These are phyloP conservation scores for Epinotia demarniana DNA, from an alignment of 2,888 invertebrate genomes.

Conservation along the genomic window DNA sequence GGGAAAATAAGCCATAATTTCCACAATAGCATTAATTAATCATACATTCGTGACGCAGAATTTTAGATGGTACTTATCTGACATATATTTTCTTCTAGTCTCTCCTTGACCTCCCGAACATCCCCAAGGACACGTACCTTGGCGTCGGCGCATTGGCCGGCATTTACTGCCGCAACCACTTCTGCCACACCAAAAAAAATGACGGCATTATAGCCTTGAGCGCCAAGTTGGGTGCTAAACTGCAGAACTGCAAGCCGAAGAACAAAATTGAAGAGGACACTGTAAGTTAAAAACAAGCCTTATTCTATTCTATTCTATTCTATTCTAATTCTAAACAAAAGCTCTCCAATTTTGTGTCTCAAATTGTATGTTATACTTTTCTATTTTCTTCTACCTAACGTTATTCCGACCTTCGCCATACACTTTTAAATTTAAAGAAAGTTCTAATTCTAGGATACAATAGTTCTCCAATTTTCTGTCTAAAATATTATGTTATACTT, in stretches of 20 bases:
- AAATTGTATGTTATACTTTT: too few species aligned
- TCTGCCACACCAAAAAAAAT: slow-evolving; percentile 78
- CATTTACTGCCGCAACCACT: slow-evolving; percentile 88
- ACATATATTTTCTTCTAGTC: slow-evolving; percentile 61
- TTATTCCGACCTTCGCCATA: too few species aligned
- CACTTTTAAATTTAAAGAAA: neutral
- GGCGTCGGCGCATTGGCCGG: slow-evolving; percentile 90
- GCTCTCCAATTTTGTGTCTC: too few species aligned
- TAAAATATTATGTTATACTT: too few species aligned
- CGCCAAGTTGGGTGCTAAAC: slow-evolving; percentile 86
- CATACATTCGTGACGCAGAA: too few species aligned
- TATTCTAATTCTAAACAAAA: too few species aligned
- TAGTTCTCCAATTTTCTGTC: too few species aligned
- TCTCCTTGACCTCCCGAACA: slow-evolving; percentile 84
- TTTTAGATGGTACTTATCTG: neutral
- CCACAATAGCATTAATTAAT: too few species aligned
- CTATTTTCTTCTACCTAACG: too few species aligned
- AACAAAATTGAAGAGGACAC: slow-evolving; percentile 88
- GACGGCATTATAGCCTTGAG: slow-evolving; percentile 86
- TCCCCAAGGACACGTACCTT: slow-evolving; percentile 88
- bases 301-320: too few species aligned
- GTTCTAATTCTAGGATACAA: neutral
- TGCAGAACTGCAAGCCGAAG: slow-evolving; percentile 87
- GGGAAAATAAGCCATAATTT: too few species aligned
- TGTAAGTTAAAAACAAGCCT: slow-evolving; percentile 58